phyloP scores from a whole-genome alignment of 2,888 invertebrate genomes.

The Ashinkailepas kermadecensis region DNA sequence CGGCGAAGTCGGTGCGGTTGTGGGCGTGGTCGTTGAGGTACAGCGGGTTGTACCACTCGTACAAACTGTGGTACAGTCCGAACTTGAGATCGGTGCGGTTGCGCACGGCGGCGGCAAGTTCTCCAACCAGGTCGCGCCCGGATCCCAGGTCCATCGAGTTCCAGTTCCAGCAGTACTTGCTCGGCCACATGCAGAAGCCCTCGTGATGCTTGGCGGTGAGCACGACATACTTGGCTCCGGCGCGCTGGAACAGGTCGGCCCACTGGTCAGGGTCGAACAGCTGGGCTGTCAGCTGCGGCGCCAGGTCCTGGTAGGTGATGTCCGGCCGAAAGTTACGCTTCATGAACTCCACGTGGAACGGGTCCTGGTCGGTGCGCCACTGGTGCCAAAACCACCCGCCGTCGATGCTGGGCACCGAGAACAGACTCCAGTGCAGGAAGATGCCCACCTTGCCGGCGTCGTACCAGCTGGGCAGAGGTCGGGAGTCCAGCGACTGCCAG shows the following conservation, averaged over 20 bases:
- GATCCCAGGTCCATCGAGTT: conserved; percentile 59
- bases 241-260: conserved; percentile 69
- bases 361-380: conserved; percentile 51
- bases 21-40: conserved; percentile 54
- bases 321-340: conserved; percentile 68
- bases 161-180: conserved; percentile 71
- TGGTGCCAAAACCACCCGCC: conserved; percentile 89
- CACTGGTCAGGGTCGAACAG: conserved; percentile 77
- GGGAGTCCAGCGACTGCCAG: conserved; percentile 75
- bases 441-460: conserved; percentile 85
- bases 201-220: conserved; percentile 84
- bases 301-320: conserved; percentile 73
- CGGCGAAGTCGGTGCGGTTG: conserved; percentile 27
- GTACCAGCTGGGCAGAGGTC: conserved; percentile 79
- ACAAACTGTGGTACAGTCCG: conserved; percentile 67
- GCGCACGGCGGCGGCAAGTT: conserved; percentile 55
- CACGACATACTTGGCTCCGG: conserved; percentile 82
- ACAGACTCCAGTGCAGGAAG: conserved; percentile 91
- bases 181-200: conserved; percentile 74
- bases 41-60: conserved; percentile 80
- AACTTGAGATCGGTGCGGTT: conserved; percentile 58
- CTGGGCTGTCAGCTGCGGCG: conserved; percentile 67
- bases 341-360: conserved; percentile 56
- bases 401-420: conserved; percentile 75
- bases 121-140: neutral